Evolutionary conservation across 2,797 vertebrate genomes (phyloP).

Genomic region (Knipowitschia caucasica): DNA sequence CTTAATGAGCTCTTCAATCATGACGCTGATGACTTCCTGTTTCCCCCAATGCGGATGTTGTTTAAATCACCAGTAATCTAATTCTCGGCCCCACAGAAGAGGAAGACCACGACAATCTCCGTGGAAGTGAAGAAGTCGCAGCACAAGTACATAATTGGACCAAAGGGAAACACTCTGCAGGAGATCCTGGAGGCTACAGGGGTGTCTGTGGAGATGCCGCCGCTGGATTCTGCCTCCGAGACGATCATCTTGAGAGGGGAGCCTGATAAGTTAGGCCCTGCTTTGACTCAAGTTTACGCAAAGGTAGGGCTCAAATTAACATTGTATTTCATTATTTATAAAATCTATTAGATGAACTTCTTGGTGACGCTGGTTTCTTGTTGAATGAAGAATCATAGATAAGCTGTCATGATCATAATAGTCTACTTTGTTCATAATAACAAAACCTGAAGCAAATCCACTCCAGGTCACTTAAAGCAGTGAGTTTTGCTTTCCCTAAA

Average conservation of each 20-base stretch:
- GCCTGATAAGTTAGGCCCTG: constrained; percentile 75
- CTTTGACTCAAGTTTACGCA: constrained; percentile 78
- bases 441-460: background rate
- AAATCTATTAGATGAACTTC: too few species aligned
- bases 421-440: background rate
- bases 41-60: background rate
- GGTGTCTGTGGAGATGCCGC: constrained; percentile 79
- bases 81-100: constrained; percentile 66
- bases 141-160: constrained; percentile 79
- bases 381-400: too few species aligned
- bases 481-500: too few species aligned
- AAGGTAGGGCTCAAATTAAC: constrained; percentile 63
- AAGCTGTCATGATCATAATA: too few species aligned
- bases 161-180: constrained; percentile 80
- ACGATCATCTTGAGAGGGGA: constrained; percentile 80
- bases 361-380: too few species aligned
- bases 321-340: background rate
- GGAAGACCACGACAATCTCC: constrained; percentile 80
- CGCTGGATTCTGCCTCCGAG: constrained; percentile 76
- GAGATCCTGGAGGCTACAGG: constrained; percentile 80
- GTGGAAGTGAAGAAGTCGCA: constrained; percentile 83
- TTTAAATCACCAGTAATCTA: background rate
- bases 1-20: background rate
- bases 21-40: background rate
- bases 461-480: too few species aligned